Conservation (phyloP, 2,888 invertebrate species). For the Halictus quadricinctus region DNA sequence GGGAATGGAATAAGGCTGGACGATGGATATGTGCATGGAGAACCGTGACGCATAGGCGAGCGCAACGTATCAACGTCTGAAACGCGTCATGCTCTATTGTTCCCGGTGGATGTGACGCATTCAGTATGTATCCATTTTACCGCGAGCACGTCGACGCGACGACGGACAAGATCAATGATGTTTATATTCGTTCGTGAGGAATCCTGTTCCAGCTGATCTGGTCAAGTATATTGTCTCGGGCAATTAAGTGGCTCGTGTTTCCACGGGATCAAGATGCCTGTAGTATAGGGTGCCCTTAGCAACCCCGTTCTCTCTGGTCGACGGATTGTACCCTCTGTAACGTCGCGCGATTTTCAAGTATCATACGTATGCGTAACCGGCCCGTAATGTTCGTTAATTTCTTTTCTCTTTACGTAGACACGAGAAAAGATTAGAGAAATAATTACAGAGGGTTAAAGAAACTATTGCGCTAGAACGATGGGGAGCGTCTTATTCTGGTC, state of each 20-base stretch:
- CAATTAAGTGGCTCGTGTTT: background rate
- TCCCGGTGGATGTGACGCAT: background rate
- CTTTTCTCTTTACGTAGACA: background rate
- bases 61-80: background rate
- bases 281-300: background rate
- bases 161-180: background rate
- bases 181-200: background rate
- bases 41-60: background rate
- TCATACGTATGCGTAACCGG: no score
- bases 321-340: background rate
- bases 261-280: background rate
- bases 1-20: background rate
- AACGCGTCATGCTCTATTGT: conserved; percentile 19
- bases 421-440: background rate
- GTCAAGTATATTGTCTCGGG: background rate
- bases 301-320: background rate
- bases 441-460: background rate
- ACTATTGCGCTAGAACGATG: background rate
- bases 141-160: no score
- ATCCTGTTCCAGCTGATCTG: background rate
- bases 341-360: background rate
- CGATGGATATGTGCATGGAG: background rate
- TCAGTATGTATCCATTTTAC: background rate
- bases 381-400: no score
- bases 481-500: conserved; percentile 43